phyloP scores from a whole-genome alignment of 2,797 vertebrate species.

The Pterois miles region DNA sequence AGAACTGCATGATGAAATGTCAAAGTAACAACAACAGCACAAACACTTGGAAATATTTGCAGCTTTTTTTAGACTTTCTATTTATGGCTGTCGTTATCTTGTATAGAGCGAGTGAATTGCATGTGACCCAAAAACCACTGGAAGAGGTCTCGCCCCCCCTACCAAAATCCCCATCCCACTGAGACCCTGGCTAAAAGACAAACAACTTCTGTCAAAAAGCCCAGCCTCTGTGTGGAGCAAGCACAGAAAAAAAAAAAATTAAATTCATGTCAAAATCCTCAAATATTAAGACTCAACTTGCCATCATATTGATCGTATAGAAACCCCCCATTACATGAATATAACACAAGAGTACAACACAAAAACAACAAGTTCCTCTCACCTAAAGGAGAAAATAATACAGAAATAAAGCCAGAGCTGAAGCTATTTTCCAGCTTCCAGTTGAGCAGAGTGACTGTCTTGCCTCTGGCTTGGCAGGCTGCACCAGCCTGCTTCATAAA shows the following conservation, averaged over 20 bases:
- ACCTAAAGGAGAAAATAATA: neutral
- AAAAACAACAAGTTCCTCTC: slow-evolving; percentile 39
- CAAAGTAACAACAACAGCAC: neutral
- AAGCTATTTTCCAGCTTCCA: slow-evolving; percentile 57
- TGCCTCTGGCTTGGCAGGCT: slow-evolving; percentile 73
- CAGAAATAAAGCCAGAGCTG: slow-evolving; percentile 34
- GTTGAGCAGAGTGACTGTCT: slow-evolving; percentile 69
- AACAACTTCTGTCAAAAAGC: slow-evolving; percentile 52
- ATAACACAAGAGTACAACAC: neutral
- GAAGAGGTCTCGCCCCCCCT: slow-evolving; percentile 6
- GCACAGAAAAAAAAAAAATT: slow-evolving; percentile 8
- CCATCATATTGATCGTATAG: neutral
- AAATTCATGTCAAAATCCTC: slow-evolving; percentile 10
- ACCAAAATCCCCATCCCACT: slow-evolving; percentile 40
- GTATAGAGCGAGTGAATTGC: slow-evolving; percentile 26
- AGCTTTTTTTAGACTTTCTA: slow-evolving; percentile 44
- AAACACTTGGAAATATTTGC: slow-evolving; percentile 35
- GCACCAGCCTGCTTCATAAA: slow-evolving; percentile 75
- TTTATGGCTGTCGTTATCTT: slow-evolving; percentile 53
- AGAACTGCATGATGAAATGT: neutral
- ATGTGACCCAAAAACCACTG: slow-evolving; percentile 60
- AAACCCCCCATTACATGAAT: neutral
- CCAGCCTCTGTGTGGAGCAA: slow-evolving; percentile 24
- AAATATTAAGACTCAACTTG: slow-evolving; percentile 2
- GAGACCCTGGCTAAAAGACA: slow-evolving; percentile 50